Conservation (phyloP, 2,888 invertebrate species). For the Heliconius ismenius region DNA sequence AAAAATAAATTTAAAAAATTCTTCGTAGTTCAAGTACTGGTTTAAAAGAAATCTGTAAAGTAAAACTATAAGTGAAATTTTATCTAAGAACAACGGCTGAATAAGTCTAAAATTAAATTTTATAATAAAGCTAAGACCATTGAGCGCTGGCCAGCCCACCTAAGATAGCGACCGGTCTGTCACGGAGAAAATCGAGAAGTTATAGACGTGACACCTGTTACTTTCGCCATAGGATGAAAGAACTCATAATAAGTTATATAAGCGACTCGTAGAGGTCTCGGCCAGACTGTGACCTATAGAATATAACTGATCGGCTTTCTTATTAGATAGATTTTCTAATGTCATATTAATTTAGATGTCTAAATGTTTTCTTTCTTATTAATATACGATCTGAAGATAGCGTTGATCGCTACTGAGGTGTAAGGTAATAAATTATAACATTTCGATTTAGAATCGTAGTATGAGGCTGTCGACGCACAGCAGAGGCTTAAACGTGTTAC, state of each 20-base stretch:
- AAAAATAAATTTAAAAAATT: no score
- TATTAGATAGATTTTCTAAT: conserved; percentile 2
- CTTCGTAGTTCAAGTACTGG: no score
- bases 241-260: conserved; percentile 54
- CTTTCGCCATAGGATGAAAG: conserved; percentile 59
- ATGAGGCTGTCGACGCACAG: no score
- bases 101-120: no score
- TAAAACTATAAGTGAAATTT: no score
- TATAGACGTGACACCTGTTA: conserved; percentile 59
- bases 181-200: conserved; percentile 64
- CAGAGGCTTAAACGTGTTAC: no score
- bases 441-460: no score
- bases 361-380: conserved; percentile 4
- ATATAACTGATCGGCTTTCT: conserved; percentile 2
- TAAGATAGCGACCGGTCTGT: conserved; percentile 56
- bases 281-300: conserved; percentile 58
- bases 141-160: neutral
- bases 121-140: no score
- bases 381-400: no score
- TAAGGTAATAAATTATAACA: neutral
- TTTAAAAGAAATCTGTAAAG: no score
- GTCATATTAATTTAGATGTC: conserved; percentile 7
- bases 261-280: conserved; percentile 63
- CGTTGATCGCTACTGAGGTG: neutral
- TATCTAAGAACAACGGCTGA: no score